Base-by-base conservation (phyloP, 2,888 invertebrate species). In the Yponomeuta plumbellus region DNA sequence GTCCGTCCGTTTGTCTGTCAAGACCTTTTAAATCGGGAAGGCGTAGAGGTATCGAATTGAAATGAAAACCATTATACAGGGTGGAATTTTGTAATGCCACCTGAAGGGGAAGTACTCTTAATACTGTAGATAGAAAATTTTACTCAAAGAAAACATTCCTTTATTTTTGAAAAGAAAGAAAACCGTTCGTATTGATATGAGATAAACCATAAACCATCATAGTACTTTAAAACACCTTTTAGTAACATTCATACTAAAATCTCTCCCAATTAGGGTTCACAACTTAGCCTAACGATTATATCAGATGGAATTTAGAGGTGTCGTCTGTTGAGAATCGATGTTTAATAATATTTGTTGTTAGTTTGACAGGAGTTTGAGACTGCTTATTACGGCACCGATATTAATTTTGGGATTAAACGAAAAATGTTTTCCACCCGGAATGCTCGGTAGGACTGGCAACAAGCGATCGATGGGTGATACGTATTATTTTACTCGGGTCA, bases 361-460 rank as follows among this genome's bases (percentile, higher is more conserved):
- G 44, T 52, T 52, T 52, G 44, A 52, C 44, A 52, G 4, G 17
- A 52, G 44, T 52, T 52, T 13, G 44, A 52, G 13, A 17, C 44
- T 52, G 44, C 17, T 62, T 8, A 62, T 44, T 21, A 52, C 64
- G 23, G 11, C 44, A 21, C 11, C 22, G 56, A 56, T 23, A 64
- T 44, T 64, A 64, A 64, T 44, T 64, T 64, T 13, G 22, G 64
- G 64, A 64, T 64, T 64, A 64, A 56, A 64, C 26, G 40, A 52
- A 64, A 64, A 64, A 64, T 10, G n/a, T 56, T 44, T 64, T 17
- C 20, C 44, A 22, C 5, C 44, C 44, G 40, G 64, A 56, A 64
- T 23, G 17, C 57, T 34, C 59, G 88, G 63, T 13, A 61, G 34
- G 23, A 26, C 22, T 22, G 61, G 63, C 44, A 44, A 34, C 34